Evolutionary conservation across 2,888 invertebrate species (phyloP).

Genomic region (Lordiphosa andalusiaca): DNA sequence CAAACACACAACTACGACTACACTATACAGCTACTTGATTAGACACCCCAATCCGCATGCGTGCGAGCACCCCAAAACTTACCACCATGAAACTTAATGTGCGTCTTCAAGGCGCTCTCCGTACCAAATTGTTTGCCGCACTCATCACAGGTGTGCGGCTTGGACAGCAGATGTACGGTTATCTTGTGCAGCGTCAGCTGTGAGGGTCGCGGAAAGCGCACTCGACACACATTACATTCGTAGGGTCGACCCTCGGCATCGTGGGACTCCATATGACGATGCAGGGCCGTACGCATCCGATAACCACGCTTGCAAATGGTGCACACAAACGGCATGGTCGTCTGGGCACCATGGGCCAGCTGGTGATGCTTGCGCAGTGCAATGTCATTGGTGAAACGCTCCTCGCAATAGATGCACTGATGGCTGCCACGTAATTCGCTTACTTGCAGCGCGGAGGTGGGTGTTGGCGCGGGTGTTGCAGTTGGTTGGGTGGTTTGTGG

Average conservation of each 20-base stretch:
- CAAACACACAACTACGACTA: slow-evolving; percentile 3
- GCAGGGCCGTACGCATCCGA: slow-evolving; percentile 74
- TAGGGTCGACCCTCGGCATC: slow-evolving; percentile 75
- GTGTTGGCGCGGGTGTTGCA: slow-evolving; percentile 15
- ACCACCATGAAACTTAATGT: slow-evolving; percentile 76
- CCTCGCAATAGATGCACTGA: slow-evolving; percentile 71
- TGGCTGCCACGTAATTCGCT: slow-evolving; percentile 59
- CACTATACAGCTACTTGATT: slow-evolving; percentile 16
- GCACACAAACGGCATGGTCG: slow-evolving; percentile 70
- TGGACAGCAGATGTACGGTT: slow-evolving; percentile 75
- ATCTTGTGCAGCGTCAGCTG: slow-evolving; percentile 76
- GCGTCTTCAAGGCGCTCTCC: slow-evolving; percentile 76
- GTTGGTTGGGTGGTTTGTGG: slow-evolving; percentile 21
- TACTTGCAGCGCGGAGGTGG: slow-evolving; percentile 21
- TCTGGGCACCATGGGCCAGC: slow-evolving; percentile 67
- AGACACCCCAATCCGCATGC: slow-evolving; percentile 50
- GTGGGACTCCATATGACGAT: slow-evolving; percentile 77
- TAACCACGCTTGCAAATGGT: slow-evolving; percentile 74
- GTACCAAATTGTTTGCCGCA: slow-evolving; percentile 78
- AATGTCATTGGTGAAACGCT: slow-evolving; percentile 70
- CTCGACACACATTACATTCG: slow-evolving; percentile 70
- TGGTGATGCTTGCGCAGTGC: slow-evolving; percentile 75
- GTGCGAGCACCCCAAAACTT: slow-evolving; percentile 53
- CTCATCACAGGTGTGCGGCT: slow-evolving; percentile 71
- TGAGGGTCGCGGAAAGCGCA: slow-evolving; percentile 75